phyloP scores from a whole-genome alignment of 1,140 invertebrate genomes.

The Drosophila leontia region DNA sequence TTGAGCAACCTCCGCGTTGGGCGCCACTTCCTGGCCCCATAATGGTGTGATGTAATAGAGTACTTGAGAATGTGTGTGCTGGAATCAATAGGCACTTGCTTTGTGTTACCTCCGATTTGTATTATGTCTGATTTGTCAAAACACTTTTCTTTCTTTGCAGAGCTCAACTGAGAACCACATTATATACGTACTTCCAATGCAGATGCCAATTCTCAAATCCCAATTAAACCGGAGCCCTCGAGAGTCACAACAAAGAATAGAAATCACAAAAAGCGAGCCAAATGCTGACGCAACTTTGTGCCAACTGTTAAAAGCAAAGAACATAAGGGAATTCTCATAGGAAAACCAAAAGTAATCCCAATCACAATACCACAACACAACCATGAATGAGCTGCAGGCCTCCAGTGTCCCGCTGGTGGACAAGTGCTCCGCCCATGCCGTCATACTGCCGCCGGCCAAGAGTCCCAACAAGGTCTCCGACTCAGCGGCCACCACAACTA shows the following conservation, averaged over 20 bases:
- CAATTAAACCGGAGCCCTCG: conserved; percentile 10
- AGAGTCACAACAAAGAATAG: neutral
- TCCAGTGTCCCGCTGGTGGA: conserved; percentile 65
- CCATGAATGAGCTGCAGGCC: conserved; percentile 60
- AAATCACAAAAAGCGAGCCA: conserved; percentile 20
- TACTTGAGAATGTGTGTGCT: neutral
- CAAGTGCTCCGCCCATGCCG: conserved; percentile 48
- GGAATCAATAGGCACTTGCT: conserved; percentile 16
- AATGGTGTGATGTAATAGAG: conserved; percentile 29
- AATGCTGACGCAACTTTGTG: conserved; percentile 52
- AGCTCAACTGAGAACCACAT: conserved; percentile 18
- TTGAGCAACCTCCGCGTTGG: conserved; percentile 28
- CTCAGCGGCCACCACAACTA: conserved; percentile 16
- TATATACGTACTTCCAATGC: conserved; percentile 30
- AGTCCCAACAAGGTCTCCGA: conserved; percentile 39
- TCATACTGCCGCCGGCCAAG: conserved; percentile 54
- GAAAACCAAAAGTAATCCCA: conserved; percentile 16
- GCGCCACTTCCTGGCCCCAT: conserved; percentile 10
- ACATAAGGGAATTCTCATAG: conserved; percentile 12
- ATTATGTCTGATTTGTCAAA: conserved; percentile 14
- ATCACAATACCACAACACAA: neutral
- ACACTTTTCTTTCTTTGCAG: conserved; percentile 23
- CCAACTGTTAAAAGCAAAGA: conserved; percentile 24
- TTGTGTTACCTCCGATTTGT: neutral
- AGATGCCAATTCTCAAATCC: conserved; percentile 34